Evolutionary conservation across 2,797 vertebrate species (phyloP), one percentile per base, ranked within the genome.

Genomic region (Syncerus caffer): DNA sequence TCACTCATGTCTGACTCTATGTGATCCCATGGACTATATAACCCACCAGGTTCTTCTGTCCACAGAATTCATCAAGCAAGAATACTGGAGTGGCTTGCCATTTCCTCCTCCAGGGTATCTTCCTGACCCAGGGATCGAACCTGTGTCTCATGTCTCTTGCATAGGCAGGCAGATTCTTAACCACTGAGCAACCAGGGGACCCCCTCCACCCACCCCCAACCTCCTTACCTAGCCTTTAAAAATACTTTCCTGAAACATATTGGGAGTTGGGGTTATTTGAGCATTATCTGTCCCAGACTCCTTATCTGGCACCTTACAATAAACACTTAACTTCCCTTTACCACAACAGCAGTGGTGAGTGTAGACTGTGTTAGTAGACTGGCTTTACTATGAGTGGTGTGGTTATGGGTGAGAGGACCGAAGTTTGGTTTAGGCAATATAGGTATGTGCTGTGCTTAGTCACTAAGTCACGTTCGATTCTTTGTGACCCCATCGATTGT

Each of bases 121-220:
- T 71, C 67, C 19, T 21, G 34, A 71, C 10, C 67, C 67, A 71
- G 67, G 67, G 67, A 71, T 38, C 9, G 1, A 71, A 38, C 34
- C 34, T 38, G 34, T 21, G 34, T 71, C 19, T 71, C 67, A 11
- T 19, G n/a, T 67, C 4, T 67, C n/a, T 17, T 67, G 17, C n/a
- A 38, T 6, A 19, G n/a, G 67, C 34, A 71, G 34, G 67, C 11
- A 13, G 34, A 38, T 38, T 23, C 34, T 12, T 23, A 38, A 71
- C 10, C 34, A 71, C 34, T 13, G 34, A 71, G 19, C 19, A 38
- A 71, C 34, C 67, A 71, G 34, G 34, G 67, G 38, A 38, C n/a
- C 1, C 10, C 19, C 34, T 12, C 21, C 67, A 38, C 3, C 34
- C 34, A 38, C 11, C 10, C 4, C 4, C 4, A 34, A 21, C 3